Conservation (phyloP, 2,113 vertebrate genomes). For the Pangasianodon hypophthalmus region DNA sequence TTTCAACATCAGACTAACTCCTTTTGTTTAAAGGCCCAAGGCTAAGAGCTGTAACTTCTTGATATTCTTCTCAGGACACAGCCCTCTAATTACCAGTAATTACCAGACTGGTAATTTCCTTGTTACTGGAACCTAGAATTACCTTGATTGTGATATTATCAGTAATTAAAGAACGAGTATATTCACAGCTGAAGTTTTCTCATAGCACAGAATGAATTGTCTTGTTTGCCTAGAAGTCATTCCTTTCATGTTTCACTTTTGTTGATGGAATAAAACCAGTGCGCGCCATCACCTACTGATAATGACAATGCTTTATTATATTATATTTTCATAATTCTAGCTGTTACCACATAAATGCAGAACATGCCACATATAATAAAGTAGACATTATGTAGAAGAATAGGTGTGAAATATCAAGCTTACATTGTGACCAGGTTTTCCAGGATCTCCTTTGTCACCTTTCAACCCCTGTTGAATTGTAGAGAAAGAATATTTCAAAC, state of each 20-base stretch:
- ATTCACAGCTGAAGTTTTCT: neutral
- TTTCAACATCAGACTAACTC: neutral
- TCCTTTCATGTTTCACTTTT: neutral
- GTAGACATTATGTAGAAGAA: neutral
- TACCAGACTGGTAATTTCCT: neutral
- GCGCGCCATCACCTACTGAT: neutral
- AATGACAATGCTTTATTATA: neutral
- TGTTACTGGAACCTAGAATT: neutral
- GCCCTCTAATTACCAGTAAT: conserved; percentile 1
- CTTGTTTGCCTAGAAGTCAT: neutral
- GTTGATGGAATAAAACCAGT: neutral
- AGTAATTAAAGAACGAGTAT: neutral
- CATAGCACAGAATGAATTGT: neutral
- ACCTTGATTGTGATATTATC: neutral
- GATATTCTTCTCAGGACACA: neutral
- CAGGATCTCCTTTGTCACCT: conserved; percentile 84
- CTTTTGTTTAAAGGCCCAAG: neutral
- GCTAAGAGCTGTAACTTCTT: neutral
- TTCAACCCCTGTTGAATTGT: conserved; percentile 66
- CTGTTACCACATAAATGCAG: neutral
- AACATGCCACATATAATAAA: neutral
- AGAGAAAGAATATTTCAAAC: neutral
- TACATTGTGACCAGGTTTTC: conserved; percentile 82
- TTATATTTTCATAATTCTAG: neutral
- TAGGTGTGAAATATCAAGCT: conserved; percentile 47